Evolutionary conservation across 2,797 vertebrate genomes (phyloP).

Genomic region (Meriones psammophilus): DNA sequence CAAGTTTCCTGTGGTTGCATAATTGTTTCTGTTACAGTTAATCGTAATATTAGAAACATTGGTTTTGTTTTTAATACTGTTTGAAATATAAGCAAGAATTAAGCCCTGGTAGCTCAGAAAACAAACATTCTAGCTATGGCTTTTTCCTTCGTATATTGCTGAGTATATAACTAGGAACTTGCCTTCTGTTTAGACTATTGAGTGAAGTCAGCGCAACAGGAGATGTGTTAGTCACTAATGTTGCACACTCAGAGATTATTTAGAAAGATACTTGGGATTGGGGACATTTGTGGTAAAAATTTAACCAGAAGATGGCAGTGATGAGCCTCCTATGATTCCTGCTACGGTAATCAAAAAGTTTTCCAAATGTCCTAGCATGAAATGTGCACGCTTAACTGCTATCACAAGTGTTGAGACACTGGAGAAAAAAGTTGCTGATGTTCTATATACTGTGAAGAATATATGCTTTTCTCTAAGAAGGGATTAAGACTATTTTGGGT

Average conservation of each 20-base stretch:
- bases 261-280: slow-evolving; percentile 72
- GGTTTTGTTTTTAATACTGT: slow-evolving; percentile 27
- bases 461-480: slow-evolving; percentile 83
- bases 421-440: slow-evolving; percentile 75
- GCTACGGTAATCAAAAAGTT: slow-evolving; percentile 77
- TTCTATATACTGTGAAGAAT: slow-evolving; percentile 83
- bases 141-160: slow-evolving; percentile 42
- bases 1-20: background rate
- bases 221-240: slow-evolving; percentile 68
- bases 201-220: slow-evolving; percentile 52
- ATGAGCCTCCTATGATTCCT: slow-evolving; percentile 69
- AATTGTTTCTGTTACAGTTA: slow-evolving; percentile 59
- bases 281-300: slow-evolving; percentile 41
- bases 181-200: slow-evolving; percentile 62
- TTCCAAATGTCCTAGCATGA: slow-evolving; percentile 78
- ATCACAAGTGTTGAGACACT: slow-evolving; percentile 62
- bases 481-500: slow-evolving; percentile 86
- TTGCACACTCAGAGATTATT: slow-evolving; percentile 68
- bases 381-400: slow-evolving; percentile 64
- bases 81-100: slow-evolving; percentile 65
- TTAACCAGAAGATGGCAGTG: slow-evolving; percentile 77
- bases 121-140: slow-evolving; percentile 36
- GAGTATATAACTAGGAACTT: slow-evolving; percentile 61
- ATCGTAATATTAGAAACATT: slow-evolving; percentile 53
- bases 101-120: slow-evolving; percentile 30